Evolutionary conservation across 1,140 invertebrate species (phyloP).

Genomic region (Luehdorfia chinensis): DNA sequence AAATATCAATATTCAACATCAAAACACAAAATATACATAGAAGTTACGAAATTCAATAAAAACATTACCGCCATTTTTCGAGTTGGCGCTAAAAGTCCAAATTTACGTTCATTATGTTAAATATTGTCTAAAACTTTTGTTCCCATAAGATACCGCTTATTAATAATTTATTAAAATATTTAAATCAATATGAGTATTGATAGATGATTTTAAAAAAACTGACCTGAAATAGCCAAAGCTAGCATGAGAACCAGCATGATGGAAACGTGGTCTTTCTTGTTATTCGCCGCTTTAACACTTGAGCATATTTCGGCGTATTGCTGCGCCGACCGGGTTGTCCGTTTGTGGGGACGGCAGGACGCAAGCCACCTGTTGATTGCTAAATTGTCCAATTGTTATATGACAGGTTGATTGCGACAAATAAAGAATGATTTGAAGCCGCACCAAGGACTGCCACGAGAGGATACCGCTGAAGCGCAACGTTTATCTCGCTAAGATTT

Average conservation of each 20-base stretch:
- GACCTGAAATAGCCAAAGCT: constrained; percentile 31
- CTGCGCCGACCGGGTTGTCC: not conserved
- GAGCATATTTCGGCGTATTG: constrained; percentile 3
- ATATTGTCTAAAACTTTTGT: too few relatives aligned
- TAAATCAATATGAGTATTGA: too few relatives aligned
- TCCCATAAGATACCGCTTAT: too few relatives aligned
- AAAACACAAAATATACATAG: too few relatives aligned
- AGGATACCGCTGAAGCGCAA: too few relatives aligned
- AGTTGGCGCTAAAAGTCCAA: too few relatives aligned
- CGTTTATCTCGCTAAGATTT: too few relatives aligned
- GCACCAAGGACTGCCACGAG: constrained; percentile 37
- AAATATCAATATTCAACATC: too few relatives aligned
- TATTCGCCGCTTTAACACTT: not conserved
- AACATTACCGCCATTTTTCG: too few relatives aligned
- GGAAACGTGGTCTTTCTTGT: not conserved
- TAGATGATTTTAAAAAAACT: constrained; percentile 19
- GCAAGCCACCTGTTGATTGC: constrained; percentile 43
- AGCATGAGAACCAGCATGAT: constrained; percentile 28
- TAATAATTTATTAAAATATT: too few relatives aligned
- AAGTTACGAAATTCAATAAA: too few relatives aligned
- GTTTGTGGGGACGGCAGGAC: constrained; percentile 5
- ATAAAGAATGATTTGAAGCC: constrained; percentile 42
- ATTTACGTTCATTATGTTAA: too few relatives aligned
- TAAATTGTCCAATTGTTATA: constrained; percentile 52
- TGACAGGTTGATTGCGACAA: constrained; percentile 40